Evolutionary conservation across 2,888 invertebrate species (phyloP).

Genomic region (Macrophya alboannulata): DNA sequence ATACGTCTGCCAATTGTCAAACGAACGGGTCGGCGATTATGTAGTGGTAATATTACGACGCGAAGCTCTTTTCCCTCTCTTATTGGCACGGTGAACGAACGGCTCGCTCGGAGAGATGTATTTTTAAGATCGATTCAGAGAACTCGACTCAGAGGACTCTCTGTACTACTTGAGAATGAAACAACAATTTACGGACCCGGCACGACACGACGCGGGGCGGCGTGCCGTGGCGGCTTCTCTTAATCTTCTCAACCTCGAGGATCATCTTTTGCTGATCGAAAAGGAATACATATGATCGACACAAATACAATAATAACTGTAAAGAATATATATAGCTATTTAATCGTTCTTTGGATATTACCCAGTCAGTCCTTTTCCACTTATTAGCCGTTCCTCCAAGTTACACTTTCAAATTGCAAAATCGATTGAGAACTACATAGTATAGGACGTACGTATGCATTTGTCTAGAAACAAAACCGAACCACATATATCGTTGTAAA

Average conservation of each 20-base stretch:
- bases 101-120: not conserved
- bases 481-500: no score
- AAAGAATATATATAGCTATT: not conserved
- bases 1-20: not conserved
- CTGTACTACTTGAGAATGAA: conserved; percentile 21
- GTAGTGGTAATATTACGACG: not conserved
- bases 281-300: not conserved
- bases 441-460: no score
- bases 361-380: not conserved
- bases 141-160: conserved; percentile 28
- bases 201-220: not conserved
- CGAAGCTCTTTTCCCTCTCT: not conserved
- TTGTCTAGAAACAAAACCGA: no score
- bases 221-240: not conserved
- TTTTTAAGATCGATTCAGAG: conserved; percentile 48
- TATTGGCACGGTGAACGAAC: conserved; percentile 32
- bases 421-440: not conserved
- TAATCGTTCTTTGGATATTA: no score
- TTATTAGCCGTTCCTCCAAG: not conserved
- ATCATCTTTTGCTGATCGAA: not conserved
- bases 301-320: not conserved
- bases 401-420: not conserved
- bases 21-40: not conserved
- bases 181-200: conserved; percentile 19
- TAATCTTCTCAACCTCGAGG: not conserved